Percentiles rank a stretch among this genome's conserved stretches.
Evolutionary conservation across 1,140 invertebrate genomes (phyloP).

Genomic region (Ooceraea biroi): DNA sequence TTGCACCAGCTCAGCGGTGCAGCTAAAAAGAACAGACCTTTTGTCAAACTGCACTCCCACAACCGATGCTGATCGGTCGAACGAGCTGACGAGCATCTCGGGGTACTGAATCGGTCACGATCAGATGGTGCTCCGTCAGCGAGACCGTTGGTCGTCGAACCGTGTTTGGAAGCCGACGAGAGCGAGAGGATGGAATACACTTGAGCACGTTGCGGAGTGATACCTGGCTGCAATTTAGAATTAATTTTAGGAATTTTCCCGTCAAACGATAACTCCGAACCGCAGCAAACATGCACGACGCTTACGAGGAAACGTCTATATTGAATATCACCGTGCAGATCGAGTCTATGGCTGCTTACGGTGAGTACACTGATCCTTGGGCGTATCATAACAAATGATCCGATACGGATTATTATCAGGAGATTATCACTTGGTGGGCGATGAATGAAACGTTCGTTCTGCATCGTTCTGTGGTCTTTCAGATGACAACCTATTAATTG

Average conservation of each 20-base stretch:
- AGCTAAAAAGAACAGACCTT: too few relatives aligned
- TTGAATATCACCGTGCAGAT: slow-evolving; percentile 95
- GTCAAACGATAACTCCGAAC: slow-evolving; percentile 22
- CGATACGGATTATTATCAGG: background rate
- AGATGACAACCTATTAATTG: slow-evolving; percentile 97
- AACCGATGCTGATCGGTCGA: too few relatives aligned
- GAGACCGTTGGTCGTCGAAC: too few relatives aligned
- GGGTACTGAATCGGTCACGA: too few relatives aligned
- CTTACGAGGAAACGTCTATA: slow-evolving; percentile 92
- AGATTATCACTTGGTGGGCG: too few relatives aligned
- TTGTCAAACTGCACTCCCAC: too few relatives aligned
- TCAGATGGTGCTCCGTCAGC: too few relatives aligned
- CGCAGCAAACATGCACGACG: slow-evolving; percentile 92
- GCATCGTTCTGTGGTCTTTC: slow-evolving; percentile 76
- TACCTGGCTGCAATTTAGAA: too few relatives aligned
- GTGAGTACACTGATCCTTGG: slow-evolving; percentile 88
- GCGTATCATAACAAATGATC: too few relatives aligned
- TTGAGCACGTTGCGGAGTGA: background rate
- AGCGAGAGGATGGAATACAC: background rate
- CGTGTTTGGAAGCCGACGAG: too few relatives aligned
- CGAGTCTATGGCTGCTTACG: slow-evolving; percentile 96
- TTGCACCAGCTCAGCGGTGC: too few relatives aligned
- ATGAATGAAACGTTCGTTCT: background rate
- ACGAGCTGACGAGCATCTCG: too few relatives aligned
- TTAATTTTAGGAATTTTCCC: slow-evolving; percentile 14